A percentile compares a stretch with the other conserved stretches of the same genome.
Evolutionary conservation across 2,888 invertebrate species (phyloP).

Genomic region (Andrena fulva): DNA sequence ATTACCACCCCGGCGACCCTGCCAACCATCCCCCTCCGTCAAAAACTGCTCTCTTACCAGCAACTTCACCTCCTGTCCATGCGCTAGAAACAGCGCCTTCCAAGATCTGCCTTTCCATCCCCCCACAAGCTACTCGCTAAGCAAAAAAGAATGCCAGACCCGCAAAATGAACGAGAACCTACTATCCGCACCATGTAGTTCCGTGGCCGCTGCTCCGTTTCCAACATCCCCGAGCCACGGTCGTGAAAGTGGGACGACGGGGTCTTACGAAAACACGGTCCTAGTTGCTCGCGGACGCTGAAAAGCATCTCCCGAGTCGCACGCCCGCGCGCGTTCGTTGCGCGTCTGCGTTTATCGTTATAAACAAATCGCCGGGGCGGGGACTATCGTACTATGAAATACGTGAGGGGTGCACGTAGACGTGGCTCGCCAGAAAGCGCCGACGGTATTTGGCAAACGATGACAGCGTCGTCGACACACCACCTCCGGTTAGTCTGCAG

Average conservation of each 20-base stretch:
- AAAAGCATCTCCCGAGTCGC: conserved; percentile 7
- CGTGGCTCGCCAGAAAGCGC: conserved; percentile 57
- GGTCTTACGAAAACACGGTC: conserved; percentile 44
- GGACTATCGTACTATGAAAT: conserved; percentile 52
- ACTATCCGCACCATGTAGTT: no score
- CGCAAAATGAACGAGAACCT: no score
- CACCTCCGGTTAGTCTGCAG: conserved; percentile 67
- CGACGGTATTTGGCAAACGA: conserved; percentile 68
- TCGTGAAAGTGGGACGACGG: conserved; percentile 36
- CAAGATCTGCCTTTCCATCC: not conserved
- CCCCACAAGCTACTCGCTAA: not conserved
- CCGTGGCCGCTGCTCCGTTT: not conserved
- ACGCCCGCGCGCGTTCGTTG: not conserved
- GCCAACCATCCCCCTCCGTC: not conserved
- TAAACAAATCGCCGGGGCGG: conserved; percentile 47
- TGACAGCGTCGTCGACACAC: conserved; percentile 63
- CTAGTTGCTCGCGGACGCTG: not conserved
- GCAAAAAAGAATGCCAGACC: no score
- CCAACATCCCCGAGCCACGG: conserved; percentile 18
- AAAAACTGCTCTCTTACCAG: no score
- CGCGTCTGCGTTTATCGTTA: conserved; percentile 35
- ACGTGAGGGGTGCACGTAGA: conserved; percentile 42
- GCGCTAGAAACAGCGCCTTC: no score
- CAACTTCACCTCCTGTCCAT: not conserved
- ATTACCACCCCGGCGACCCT: not conserved